phyloP scores from a whole-genome alignment of 2,113 vertebrate species.

The Elephantulus edwardii region DNA sequence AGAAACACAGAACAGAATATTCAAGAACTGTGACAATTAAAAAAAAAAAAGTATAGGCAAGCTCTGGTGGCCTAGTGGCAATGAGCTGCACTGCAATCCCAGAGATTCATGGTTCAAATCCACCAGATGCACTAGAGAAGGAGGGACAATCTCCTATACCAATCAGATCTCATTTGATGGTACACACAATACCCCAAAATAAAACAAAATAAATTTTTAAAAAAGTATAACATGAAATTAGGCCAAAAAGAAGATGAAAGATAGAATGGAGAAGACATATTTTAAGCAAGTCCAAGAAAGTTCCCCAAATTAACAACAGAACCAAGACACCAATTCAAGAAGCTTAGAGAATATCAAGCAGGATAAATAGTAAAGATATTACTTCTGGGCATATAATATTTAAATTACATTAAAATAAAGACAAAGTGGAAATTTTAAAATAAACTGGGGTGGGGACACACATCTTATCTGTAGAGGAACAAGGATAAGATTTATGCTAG shows the following conservation, averaged over 20 bases:
- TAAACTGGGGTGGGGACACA: not conserved
- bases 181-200: too few species aligned
- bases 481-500: not conserved
- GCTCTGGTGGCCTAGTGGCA: too few species aligned
- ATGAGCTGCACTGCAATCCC: too few species aligned
- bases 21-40: not conserved
- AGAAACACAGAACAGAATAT: not conserved
- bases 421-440: not conserved
- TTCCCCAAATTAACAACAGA: constrained; percentile 5
- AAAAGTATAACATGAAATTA: too few species aligned
- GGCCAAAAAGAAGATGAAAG: too few species aligned
- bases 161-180: too few species aligned
- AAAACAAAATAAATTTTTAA: too few species aligned
- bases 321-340: not conserved
- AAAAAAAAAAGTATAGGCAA: too few species aligned
- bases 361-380: not conserved
- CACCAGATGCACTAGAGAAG: too few species aligned
- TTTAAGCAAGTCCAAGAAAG: not conserved
- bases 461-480: not conserved
- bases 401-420: not conserved
- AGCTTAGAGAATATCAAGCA: not conserved
- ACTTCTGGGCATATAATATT: not conserved
- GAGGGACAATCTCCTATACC: too few species aligned
- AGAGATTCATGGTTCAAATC: too few species aligned
- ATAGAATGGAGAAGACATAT: too few species aligned